Base-by-base conservation (phyloP, 2,888 invertebrate genomes). In the Hanleya hanleyi region DNA sequence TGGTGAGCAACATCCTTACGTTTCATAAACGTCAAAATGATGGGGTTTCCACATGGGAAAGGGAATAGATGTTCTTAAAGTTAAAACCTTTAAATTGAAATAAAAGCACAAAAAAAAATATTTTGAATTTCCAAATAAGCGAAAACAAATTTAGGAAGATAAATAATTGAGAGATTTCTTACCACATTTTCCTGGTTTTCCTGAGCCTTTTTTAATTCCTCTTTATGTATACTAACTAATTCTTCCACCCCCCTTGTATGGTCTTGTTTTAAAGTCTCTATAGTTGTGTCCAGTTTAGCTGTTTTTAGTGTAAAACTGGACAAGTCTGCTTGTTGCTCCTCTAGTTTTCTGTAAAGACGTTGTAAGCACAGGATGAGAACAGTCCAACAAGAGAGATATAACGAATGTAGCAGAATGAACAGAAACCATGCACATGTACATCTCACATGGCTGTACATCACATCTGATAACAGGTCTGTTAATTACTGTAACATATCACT, bases 271-370 rank as follows among this genome's bases (percentile, higher is more conserved):
- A 80, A 73, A 36, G 77, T 79, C 74, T 84, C 84, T 67, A 85
- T 69, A 50, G 78, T 70, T 69, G 87, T 86, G 66, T 82, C 84
- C 73, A 87, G 84, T 81, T 81, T 86, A 84, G 83, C 85, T 83
- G 84, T 84, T 82, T 84, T 86, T 86, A 88, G 88, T 80, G 86
- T 85, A 87, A 84, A 87, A 84, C 76, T 86, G 81, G 86, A 88
- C 87, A 88, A 87, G 86, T 83, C 86, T 77, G 84, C 86, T 86
- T 87, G 88, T 86, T 86, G 84, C 74, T 87, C 88, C 86, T 86
- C 87, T 73, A 88, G 67, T 83, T 87, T 89, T 87, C 89, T 89
- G 84, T 26, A 85, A 84, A 62, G 68, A 26, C 36, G n/a, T n/a
- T n/a, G 32, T n/a, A n/a, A n/a, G n/a, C n/a, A 15, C 18, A 41